Evolutionary conservation across 2,113 vertebrate species (phyloP).

Genomic region (Anarrhichthys ocellatus): DNA sequence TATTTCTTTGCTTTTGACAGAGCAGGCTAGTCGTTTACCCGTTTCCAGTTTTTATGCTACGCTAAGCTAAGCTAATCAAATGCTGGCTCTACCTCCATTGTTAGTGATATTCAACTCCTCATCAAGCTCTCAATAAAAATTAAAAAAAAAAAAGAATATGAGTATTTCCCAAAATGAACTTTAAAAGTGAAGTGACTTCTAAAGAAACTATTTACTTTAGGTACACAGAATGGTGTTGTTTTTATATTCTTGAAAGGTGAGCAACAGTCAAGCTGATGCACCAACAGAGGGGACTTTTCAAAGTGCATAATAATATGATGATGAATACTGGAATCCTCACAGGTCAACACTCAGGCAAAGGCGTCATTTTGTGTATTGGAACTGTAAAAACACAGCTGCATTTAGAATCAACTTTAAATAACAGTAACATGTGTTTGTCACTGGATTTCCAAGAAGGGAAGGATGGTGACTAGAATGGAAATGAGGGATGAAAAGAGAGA

Average conservation of each 20-base stretch:
- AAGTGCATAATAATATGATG: slow-evolving; percentile 2
- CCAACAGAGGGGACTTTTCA: slow-evolving; percentile 4
- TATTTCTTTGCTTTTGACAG: not conserved
- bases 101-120: not conserved
- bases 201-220: not conserved
- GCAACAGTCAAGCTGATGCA: not conserved
- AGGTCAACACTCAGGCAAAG: slow-evolving; percentile 5
- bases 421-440: slow-evolving; percentile 25
- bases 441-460: slow-evolving; percentile 40
- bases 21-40: not conserved
- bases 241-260: not conserved
- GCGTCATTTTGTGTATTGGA: slow-evolving; percentile 2
- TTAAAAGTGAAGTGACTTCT: not conserved
- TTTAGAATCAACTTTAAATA: slow-evolving; percentile 16
- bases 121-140: not conserved
- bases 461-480: slow-evolving; percentile 22
- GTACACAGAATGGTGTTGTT: not conserved
- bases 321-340: slow-evolving; percentile 35
- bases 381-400: slow-evolving; percentile 11
- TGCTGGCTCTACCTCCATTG: not conserved
- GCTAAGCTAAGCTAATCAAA: not conserved
- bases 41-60: not conserved
- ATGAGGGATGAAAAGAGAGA: not conserved
- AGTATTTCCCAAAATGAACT: not conserved
- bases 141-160: not conserved